Conservation (phyloP, 2,888 invertebrate genomes). For the Omphaloscelis lunosa region DNA sequence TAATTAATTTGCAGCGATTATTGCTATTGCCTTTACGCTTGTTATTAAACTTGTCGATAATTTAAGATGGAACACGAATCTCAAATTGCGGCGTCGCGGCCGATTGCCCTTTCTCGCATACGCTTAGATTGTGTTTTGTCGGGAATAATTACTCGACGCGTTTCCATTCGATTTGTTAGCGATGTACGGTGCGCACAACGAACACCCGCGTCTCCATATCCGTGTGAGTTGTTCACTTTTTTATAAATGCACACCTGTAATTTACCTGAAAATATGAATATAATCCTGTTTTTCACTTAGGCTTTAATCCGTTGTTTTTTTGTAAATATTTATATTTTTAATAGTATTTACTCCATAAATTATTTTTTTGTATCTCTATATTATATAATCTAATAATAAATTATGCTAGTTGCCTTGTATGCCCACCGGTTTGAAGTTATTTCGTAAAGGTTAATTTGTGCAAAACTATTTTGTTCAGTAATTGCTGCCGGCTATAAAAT, state of each 20-base stretch:
- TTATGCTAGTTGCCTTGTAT: conserved; percentile 29
- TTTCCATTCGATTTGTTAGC: conserved; percentile 81
- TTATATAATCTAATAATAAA: conserved; percentile 24
- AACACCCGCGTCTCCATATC: conserved; percentile 77
- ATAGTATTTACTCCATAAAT: not conserved
- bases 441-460: conserved; percentile 65
- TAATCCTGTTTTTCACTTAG: not conserved
- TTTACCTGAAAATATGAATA: conserved; percentile 6
- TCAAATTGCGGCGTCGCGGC: conserved; percentile 86
- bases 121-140: conserved; percentile 83
- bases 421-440: conserved; percentile 48
- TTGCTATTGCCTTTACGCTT: conserved; percentile 86
- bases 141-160: conserved; percentile 80
- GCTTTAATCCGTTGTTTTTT: not conserved
- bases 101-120: conserved; percentile 83
- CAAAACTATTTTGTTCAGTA: conserved; percentile 60
- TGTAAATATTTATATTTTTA: not conserved
- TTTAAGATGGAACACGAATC: conserved; percentile 88
- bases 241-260: conserved; percentile 26
- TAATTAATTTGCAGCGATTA: conserved; percentile 88
- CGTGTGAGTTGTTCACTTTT: conserved; percentile 77
- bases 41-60: conserved; percentile 90
- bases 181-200: conserved; percentile 81
- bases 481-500: conserved; percentile 58
- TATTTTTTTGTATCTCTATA: not conserved